Conservation (phyloP, 2,888 invertebrate species). For the Heliconius aoede region DNA sequence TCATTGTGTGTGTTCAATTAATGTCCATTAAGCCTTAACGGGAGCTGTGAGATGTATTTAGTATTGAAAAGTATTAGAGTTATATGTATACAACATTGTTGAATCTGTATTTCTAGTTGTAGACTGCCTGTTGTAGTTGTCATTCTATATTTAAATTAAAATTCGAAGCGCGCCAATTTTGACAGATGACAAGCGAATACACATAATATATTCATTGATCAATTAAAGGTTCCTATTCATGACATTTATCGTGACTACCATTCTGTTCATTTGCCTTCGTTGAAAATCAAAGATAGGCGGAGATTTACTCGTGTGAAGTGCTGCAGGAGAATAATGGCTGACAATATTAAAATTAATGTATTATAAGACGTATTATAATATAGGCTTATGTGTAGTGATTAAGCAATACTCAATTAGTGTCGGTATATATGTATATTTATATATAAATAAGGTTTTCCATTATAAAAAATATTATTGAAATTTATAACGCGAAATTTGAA, state of each 20-base stretch:
- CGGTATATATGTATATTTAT: constrained; percentile 29
- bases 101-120: constrained; percentile 27
- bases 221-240: constrained; percentile 26
- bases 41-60: constrained; percentile 79
- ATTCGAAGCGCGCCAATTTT: constrained; percentile 10
- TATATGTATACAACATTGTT: constrained; percentile 48
- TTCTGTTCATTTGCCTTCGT: constrained; percentile 32
- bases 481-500: constrained; percentile 21
- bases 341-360: constrained; percentile 59
- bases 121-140: constrained; percentile 14
- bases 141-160: background rate
- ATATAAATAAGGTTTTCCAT: constrained; percentile 23
- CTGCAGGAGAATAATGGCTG: constrained; percentile 81
- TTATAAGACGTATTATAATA: constrained; percentile 35
- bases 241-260: constrained; percentile 23
- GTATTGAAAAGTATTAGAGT: constrained; percentile 52
- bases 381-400: constrained; percentile 41
- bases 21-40: constrained; percentile 77
- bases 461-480: constrained; percentile 9
- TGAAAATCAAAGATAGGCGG: constrained; percentile 45
- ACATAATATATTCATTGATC: constrained; percentile 16
- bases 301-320: constrained; percentile 58
- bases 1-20: constrained; percentile 70
- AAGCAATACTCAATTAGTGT: constrained; percentile 54
- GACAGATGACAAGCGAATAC: constrained; percentile 7